phyloP scores from a whole-genome alignment of 1,140 invertebrate genomes.

The Adoxophyes honmai region DNA sequence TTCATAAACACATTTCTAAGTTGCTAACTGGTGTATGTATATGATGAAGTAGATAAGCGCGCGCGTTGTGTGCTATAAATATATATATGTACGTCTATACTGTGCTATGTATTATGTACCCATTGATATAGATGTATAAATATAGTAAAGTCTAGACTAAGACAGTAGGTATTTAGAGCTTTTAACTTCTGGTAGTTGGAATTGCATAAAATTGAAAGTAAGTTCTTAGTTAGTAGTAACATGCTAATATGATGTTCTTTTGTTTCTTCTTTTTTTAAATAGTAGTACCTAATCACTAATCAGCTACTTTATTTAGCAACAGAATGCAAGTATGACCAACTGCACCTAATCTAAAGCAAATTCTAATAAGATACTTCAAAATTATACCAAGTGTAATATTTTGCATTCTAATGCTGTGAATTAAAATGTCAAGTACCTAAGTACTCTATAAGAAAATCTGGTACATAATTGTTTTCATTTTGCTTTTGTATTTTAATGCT shows the following conservation, averaged over 20 bases:
- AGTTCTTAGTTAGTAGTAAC: too few relatives aligned
- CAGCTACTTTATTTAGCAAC: too few relatives aligned
- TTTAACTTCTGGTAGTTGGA: background rate
- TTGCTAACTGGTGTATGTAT: constrained; percentile 7
- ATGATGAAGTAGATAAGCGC: constrained; percentile 16
- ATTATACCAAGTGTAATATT: too few relatives aligned
- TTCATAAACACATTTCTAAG: constrained; percentile 15
- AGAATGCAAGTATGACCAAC: too few relatives aligned
- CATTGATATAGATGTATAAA: constrained; percentile 3
- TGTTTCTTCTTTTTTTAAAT: background rate
- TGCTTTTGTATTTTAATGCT: too few relatives aligned
- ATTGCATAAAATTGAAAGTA: background rate
- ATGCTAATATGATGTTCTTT: background rate
- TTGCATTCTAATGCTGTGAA: too few relatives aligned
- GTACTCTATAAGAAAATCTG: too few relatives aligned
- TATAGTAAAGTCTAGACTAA: constrained; percentile 9
- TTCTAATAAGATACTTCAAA: too few relatives aligned
- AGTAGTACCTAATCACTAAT: background rate
- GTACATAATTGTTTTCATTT: too few relatives aligned
- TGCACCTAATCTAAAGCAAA: too few relatives aligned
- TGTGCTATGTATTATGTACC: background rate
- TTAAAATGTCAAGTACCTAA: too few relatives aligned
- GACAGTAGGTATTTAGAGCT: constrained; percentile 15
- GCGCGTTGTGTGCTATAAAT: constrained; percentile 4
- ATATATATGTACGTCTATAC: constrained; percentile 9